Evolutionary conservation across 2,113 vertebrate species (phyloP).

Genomic region (Peucedramus taeniatus): DNA sequence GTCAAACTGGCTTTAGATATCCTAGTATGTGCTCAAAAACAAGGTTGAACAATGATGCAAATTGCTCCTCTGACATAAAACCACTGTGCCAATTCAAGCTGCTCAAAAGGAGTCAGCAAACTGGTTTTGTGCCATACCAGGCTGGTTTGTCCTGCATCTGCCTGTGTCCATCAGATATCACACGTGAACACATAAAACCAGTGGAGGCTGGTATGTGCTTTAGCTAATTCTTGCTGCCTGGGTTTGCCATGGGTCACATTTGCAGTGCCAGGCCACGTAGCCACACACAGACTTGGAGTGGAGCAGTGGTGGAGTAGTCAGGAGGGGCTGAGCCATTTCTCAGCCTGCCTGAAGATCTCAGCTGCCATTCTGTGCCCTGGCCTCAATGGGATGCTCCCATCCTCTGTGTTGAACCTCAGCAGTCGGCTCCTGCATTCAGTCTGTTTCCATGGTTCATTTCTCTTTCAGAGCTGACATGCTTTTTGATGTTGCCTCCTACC

Average conservation of each 20-base stretch:
- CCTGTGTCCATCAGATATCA: not conserved
- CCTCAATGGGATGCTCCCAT: not conserved
- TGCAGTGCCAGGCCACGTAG: not conserved
- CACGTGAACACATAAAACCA: accelerated
- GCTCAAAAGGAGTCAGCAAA: not conserved
- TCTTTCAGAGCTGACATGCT: not conserved
- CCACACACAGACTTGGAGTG: accelerated
- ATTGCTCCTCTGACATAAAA: not conserved
- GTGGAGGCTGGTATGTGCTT: not conserved
- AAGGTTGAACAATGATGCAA: not conserved
- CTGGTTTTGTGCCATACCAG: not conserved
- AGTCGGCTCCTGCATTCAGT: not conserved
- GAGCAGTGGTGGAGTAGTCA: not conserved
- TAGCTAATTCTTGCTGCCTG: accelerated
- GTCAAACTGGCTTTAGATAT: not conserved
- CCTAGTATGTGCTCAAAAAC: not conserved
- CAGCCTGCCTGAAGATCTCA: not conserved
- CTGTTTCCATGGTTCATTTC: constrained; percentile 9
- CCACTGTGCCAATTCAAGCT: not conserved
- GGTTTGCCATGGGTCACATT: not conserved
- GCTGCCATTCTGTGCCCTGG: accelerated
- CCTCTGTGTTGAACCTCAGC: not conserved
- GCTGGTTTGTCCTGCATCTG: not conserved
- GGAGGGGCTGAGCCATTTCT: not conserved
- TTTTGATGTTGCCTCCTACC: constrained; percentile 39